These are phyloP conservation scores for Monomorium pharaonis DNA, from an alignment of 1,140 invertebrate species.

Conservation along the genomic window DNA sequence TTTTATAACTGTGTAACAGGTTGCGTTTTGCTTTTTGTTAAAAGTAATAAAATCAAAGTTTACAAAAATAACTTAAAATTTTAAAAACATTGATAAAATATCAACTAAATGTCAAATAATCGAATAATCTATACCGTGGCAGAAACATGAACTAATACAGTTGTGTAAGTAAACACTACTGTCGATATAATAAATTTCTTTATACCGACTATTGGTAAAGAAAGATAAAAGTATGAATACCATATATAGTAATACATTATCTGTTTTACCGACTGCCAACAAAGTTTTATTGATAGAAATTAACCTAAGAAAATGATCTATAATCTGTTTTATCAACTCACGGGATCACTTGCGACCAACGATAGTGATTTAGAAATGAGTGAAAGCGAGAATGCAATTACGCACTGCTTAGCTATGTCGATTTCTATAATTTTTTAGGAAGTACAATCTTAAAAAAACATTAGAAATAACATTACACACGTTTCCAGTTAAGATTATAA, in stretches of 20 bases:
- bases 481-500: neutral
- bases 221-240: neutral
- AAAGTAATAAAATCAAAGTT: neutral
- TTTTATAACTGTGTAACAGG: neutral
- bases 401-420: neutral
- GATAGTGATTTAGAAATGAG: neutral
- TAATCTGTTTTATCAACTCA: slow-evolving; percentile 54
- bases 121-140: too few relatives aligned
- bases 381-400: slow-evolving; percentile 59
- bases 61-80: neutral
- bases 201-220: neutral
- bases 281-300: neutral
- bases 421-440: slow-evolving; percentile 10
- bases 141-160: slow-evolving; percentile 2
- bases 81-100: too few relatives aligned
- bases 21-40: neutral
- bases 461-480: neutral
- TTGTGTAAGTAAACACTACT: neutral
- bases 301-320: neutral
- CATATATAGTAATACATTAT: too few relatives aligned
- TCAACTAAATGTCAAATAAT: too few relatives aligned
- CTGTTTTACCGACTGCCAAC: slow-evolving; percentile 19
- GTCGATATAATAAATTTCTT: neutral
- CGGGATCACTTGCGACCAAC: neutral
- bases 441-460: neutral